Base-by-base conservation (phyloP, 2,113 vertebrate genomes). In the Myotis yumanensis region DNA sequence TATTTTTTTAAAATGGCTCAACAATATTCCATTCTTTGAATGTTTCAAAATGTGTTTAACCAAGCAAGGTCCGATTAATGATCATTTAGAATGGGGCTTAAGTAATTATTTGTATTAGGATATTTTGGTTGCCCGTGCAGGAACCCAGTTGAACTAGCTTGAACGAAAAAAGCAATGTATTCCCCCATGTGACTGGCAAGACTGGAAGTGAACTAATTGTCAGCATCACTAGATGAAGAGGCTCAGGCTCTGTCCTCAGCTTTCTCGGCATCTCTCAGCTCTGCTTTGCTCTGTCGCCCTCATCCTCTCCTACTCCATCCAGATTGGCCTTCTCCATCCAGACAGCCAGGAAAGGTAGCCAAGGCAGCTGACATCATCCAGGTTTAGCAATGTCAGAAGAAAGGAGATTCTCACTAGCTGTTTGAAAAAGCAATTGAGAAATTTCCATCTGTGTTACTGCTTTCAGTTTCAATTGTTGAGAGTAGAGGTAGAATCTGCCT, bases 381-480 rank as follows among this genome's bases (percentile, higher is more conserved):
- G 23, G 30, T 57, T 77, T 89, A 87, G 28, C 73, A 80, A 30
- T 32, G 69, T 7, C 17, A 37, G 11, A 15, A 66, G n/a, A 57
- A 89, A 86, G 20, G 43, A 90, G 48, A 87, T 69, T 93, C 94
- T 95, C 54, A 79, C 69, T 76, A 71, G 54, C n/a, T 51, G 57
- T 35, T 76, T 40, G 28, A 62, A 54, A 95, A 91, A 46, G 46
- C n/a, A 75, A 51, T 22, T 52, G 11, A 91, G 48, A 93, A 72
- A 87, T 73, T 93, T 46, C 57, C 68, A 32, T 69, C 32, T 76
- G 0, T 59, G 6, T n/a, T 28, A 81, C 84, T 59, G 37, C 40
- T 82, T 91, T 87, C 23, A 17, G 57, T 69, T 94, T 81, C 51
- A 64, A 7, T 77, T 87, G 64, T 72, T 92, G 77, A 48, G 25